These are phyloP conservation scores for Halcyon senegalensis DNA, from an alignment of 2,113 vertebrate species.

Conservation along the genomic window DNA sequence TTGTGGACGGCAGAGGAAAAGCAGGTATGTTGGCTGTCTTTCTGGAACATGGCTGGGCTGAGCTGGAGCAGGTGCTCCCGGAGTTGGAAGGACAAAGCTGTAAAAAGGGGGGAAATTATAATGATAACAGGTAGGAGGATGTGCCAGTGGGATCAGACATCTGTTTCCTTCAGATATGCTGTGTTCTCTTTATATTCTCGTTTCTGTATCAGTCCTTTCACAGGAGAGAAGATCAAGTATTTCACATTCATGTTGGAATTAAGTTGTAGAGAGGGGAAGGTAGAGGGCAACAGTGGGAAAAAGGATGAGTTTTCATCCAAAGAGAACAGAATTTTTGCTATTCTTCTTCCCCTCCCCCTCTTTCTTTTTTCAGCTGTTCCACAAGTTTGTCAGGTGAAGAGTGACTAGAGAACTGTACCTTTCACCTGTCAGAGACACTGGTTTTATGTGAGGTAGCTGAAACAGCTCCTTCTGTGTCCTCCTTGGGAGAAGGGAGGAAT, in stretches of 20 bases:
- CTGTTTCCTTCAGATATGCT: conserved; percentile 43
- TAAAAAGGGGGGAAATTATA: conserved; percentile 15
- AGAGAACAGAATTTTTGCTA: neutral
- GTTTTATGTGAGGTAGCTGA: neutral
- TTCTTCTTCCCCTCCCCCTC: neutral
- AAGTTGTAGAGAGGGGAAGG: neutral
- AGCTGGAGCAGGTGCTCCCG: neutral
- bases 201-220: neutral
- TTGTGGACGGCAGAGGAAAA: neutral
- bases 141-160: conserved; percentile 3
- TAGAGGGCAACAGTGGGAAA: neutral
- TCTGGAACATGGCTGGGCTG: neutral
- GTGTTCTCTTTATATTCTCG: neutral
- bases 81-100: neutral
- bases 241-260: neutral
- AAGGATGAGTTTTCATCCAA: neutral
- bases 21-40: neutral
- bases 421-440: neutral
- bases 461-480: neutral
- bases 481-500: neutral
- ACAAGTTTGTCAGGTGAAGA: neutral
- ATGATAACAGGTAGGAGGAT: neutral
- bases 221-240: neutral
- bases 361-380: neutral
- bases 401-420: neutral